Evolutionary conservation across 30 jellyfish, hydroid and myxozoan genomes (phyloP).

Genomic region (Euphysa ruthae): DNA sequence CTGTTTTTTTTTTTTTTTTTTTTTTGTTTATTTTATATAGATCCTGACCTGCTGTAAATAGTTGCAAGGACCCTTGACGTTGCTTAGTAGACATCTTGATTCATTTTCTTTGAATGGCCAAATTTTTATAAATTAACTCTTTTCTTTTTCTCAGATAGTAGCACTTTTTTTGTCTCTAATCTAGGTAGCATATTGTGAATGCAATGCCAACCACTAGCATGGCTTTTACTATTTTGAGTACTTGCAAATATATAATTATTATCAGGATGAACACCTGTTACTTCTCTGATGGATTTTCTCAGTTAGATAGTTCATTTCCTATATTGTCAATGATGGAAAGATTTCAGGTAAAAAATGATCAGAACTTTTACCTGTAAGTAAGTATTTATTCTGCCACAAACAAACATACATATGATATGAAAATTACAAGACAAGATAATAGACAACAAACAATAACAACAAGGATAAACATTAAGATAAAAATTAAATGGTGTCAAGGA

Average conservation of each 20-base stretch:
- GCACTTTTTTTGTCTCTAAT: not conserved
- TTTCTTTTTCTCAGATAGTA: slow-evolving; percentile 1
- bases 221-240: not conserved
- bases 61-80: slow-evolving; percentile 16
- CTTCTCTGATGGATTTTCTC: not conserved
- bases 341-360: slow-evolving; percentile 6
- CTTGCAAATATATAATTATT: not conserved
- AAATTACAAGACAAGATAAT: no score
- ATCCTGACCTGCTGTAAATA: slow-evolving; percentile 1
- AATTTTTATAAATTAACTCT: not conserved
- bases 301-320: not conserved
- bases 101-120: slow-evolving; percentile 7
- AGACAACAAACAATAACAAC: no score
- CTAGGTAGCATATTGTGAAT: not conserved
- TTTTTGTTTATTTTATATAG: no score
- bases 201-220: slow-evolving; percentile 13
- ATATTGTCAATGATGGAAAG: slow-evolving; percentile 3
- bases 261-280: not conserved
- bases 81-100: slow-evolving; percentile 13
- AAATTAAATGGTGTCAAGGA: no score
- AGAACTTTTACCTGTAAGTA: no score
- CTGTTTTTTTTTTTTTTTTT: no score
- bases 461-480: no score
- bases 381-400: no score
- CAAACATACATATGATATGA: no score